Percentiles rank a stretch among this genome's conserved stretches.
Evolutionary conservation across 2,888 invertebrate genomes (phyloP).

Genomic region (Gymnoscelis rufifasciata): DNA sequence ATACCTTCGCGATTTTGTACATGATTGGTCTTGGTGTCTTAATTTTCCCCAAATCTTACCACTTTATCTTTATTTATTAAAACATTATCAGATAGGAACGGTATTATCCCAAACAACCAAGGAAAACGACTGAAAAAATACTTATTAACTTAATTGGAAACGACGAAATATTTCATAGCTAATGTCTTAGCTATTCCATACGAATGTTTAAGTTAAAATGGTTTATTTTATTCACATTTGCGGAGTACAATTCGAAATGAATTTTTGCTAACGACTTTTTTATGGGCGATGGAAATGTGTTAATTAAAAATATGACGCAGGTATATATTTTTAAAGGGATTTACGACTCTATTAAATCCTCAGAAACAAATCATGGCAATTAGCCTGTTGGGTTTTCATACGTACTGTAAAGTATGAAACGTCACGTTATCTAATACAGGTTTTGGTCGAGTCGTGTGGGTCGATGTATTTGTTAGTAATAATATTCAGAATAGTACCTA

Average conservation of each 20-base stretch:
- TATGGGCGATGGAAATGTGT: constrained; percentile 2
- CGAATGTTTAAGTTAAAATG: constrained; percentile 40
- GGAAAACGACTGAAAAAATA: constrained; percentile 29
- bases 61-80: background rate
- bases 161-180: constrained; percentile 57
- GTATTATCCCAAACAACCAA: constrained; percentile 16
- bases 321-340: background rate
- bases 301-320: constrained; percentile 9
- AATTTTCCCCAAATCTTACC: too few species aligned
- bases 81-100: background rate
- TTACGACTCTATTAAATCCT: background rate
- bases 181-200: constrained; percentile 62
- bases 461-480: too few species aligned
- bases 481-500: too few species aligned
- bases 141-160: constrained; percentile 64
- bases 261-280: constrained; percentile 39
- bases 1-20: too few species aligned
- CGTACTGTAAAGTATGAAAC: too few species aligned
- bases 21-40: too few species aligned
- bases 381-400: too few species aligned
- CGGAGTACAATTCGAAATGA: constrained; percentile 56
- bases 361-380: too few species aligned
- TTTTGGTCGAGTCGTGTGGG: background rate
- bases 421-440: too few species aligned
- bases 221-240: constrained; percentile 59